Evolutionary conservation across 1,140 invertebrate species (phyloP).

Genomic region (Drosophila lacertosa): DNA sequence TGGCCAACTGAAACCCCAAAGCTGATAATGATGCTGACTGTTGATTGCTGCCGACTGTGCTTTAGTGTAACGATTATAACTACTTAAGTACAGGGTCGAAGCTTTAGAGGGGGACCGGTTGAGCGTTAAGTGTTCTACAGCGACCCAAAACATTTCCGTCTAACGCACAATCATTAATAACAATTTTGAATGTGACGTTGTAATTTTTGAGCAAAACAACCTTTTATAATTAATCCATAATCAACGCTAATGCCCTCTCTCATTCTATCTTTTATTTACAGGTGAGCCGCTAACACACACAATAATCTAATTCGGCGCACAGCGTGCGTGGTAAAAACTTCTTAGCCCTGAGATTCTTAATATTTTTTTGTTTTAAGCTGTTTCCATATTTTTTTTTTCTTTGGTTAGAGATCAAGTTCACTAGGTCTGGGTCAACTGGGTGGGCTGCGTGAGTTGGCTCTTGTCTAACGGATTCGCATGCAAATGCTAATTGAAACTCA

Average conservation of each 20-base stretch:
- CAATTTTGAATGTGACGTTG: conserved; percentile 23
- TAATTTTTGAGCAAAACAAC: conserved; percentile 14
- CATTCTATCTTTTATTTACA: conserved; percentile 37
- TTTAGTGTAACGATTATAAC: not conserved
- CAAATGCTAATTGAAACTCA: conserved; percentile 46
- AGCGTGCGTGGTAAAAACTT: conserved; percentile 29
- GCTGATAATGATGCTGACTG: conserved; percentile 4
- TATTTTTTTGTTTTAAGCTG: not conserved
- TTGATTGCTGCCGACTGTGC: conserved; percentile 5
- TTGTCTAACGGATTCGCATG: conserved; percentile 65
- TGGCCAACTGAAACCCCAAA: not conserved
- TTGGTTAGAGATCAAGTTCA: conserved; percentile 70
- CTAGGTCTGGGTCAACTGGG: conserved; percentile 72
- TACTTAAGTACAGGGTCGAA: conserved; percentile 22
- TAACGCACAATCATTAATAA: conserved; percentile 19
- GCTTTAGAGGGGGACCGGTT: conserved; percentile 18
- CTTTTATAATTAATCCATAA: conserved; percentile 1
- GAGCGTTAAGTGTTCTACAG: conserved; percentile 6
- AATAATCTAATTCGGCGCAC: not conserved
- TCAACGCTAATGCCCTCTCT: conserved; percentile 2
- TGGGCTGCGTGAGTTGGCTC: conserved; percentile 14
- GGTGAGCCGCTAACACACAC: conserved; percentile 49
- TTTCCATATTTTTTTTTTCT: not conserved
- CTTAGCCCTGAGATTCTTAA: conserved; percentile 47
- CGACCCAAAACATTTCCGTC: conserved; percentile 6